phyloP scores from a whole-genome alignment of 2,113 vertebrate genomes.

The Nibea coibor region DNA sequence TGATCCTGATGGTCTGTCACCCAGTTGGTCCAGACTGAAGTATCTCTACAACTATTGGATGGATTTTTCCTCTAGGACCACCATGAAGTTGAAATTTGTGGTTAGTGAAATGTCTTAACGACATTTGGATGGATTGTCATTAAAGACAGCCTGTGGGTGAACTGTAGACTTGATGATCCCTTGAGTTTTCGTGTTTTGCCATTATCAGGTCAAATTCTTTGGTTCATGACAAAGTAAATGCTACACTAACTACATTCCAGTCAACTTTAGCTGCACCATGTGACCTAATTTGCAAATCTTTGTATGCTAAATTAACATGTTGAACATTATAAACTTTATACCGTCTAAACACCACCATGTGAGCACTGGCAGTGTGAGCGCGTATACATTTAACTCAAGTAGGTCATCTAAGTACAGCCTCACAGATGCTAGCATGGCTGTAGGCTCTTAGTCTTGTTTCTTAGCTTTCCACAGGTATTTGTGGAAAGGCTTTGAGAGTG shows the following conservation, averaged over 20 bases:
- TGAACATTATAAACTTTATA: neutral
- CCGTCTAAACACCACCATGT: neutral
- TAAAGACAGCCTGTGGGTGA: neutral
- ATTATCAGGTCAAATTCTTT: neutral
- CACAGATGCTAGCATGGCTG: neutral
- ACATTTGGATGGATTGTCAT: neutral
- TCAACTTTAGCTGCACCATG: neutral
- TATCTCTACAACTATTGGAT: neutral
- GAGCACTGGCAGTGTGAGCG: neutral
- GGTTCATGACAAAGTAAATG: neutral
- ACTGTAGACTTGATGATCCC: neutral
- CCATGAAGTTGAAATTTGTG: neutral
- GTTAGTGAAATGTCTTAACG: constrained; percentile 3
- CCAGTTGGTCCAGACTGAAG: neutral
- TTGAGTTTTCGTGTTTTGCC: neutral
- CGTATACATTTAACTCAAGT: neutral
- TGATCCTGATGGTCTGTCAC: neutral
- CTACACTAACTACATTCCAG: neutral
- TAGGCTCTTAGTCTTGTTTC: neutral
- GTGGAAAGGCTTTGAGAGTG: neutral
- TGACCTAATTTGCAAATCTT: neutral
- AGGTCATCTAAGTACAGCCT: neutral
- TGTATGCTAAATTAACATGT: neutral
- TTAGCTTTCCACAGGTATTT: neutral
- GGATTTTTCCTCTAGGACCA: neutral